Percentiles rank a stretch among this genome's conserved stretches.
Evolutionary conservation across 2,888 invertebrate genomes (phyloP).

Genomic region (Chaetogeoica ovagalla): DNA sequence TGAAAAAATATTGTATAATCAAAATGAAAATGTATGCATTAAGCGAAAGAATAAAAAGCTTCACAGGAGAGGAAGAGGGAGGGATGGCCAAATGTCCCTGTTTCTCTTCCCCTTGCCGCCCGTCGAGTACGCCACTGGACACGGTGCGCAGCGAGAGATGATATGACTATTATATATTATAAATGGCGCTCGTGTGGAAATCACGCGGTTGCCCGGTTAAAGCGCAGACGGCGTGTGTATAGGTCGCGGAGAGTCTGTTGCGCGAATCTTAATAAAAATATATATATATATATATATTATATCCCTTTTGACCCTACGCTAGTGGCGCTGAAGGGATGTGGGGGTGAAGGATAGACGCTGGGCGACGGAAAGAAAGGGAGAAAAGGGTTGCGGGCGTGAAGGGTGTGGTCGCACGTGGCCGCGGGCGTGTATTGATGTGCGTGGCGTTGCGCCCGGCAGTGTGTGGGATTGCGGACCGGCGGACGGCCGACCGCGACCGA

Average conservation of each 20-base stretch:
- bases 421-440: conserved; percentile 49
- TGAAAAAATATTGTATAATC: no score
- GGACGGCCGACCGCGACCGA: conserved; percentile 9
- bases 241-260: conserved; percentile 33
- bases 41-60: no score
- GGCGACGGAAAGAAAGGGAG: neutral
- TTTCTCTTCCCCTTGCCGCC: no score
- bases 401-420: conserved; percentile 53
- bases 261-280: conserved; percentile 29
- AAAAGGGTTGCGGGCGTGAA: conserved; percentile 50
- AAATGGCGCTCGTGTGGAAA: neutral
- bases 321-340: neutral
- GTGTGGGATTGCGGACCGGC: neutral
- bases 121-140: no score
- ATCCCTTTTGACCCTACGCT: neutral
- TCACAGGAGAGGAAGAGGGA: no score
- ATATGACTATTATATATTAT: no score
- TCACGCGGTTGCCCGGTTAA: neutral
- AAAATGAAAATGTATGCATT: no score
- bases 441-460: neutral
- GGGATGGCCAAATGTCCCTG: no score
- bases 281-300: neutral
- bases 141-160: no score
- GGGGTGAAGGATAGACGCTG: no score
- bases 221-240: neutral